Evolutionary conservation across 1,140 invertebrate genomes (phyloP), one percentile per base, ranked within the genome.

Genomic region (Lysiphlebus fabarum): DNA sequence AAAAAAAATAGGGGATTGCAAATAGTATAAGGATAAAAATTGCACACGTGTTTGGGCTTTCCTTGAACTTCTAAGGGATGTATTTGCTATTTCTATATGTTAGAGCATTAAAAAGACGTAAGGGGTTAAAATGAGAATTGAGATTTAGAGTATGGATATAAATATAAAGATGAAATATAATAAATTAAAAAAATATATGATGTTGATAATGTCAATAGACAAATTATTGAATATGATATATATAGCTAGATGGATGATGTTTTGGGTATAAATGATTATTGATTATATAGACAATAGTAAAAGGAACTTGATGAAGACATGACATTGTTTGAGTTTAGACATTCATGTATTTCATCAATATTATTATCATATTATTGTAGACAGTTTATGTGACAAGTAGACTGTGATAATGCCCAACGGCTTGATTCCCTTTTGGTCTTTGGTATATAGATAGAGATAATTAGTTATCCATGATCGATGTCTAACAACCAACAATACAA

Each of bases 351-450:
- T 17, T 17, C 17, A 17, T 17, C 17, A 17, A 17, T 17, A 17
- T 17, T 17, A 17, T 17, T 17, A 17, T 17, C 17, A 17, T 17
- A 1, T 14, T 41, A 12, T 12, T 37, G n/a, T 34, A 26, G 43
- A n/a, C 6, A 7, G 43, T 45, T 1, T 33, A 26, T 49, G 47
- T 49, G 17, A 17, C 17, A 17, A 17, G 17, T 17, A 26, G 6
- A 49, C 17, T 9, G 11, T 45, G 11, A 34, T 7, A 45, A 59
- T 38, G 41, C 57, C 26, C 36, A 41, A n/a, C 57, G 57, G 53
- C 57, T 50, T 45, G 57, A 59, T 59, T 59, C 57, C 49, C 41
- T 59, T n/a, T 59, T 59, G 57, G 57, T 59, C 57, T 59, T 59
- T 59, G 57, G 40, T 53, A 59, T 36, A 26, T 26, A 40, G 40